Evolutionary conservation across 2,113 vertebrate species (phyloP).

Genomic region (Percina caprodes): DNA sequence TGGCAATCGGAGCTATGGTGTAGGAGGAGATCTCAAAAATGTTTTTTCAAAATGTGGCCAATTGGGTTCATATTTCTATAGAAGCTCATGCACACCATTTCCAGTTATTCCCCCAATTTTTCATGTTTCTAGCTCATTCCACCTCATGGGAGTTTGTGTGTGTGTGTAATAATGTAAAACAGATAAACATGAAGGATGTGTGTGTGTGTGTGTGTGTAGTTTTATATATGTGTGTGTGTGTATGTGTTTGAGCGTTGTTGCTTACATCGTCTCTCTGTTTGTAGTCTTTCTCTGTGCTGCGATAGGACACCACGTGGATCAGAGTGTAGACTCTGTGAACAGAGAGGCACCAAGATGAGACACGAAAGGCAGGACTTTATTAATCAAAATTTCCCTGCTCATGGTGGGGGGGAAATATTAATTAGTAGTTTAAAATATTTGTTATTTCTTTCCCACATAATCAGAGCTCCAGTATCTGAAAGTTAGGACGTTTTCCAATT

Average conservation of each 20-base stretch:
- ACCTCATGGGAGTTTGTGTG: too few species aligned
- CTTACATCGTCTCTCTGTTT: constrained; percentile 68
- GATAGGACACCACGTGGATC: constrained; percentile 85
- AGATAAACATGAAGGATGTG: not conserved
- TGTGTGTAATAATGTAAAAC: too few species aligned
- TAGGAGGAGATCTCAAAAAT: too few species aligned
- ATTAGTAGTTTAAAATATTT: not conserved
- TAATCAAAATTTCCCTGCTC: not conserved
- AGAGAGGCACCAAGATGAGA: constrained; percentile 29
- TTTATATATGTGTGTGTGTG: not conserved
- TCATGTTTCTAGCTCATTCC: too few species aligned
- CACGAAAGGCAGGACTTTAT: not conserved
- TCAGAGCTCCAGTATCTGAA: not conserved
- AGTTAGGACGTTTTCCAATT: not conserved
- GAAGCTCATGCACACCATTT: too few species aligned
- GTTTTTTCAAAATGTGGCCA: too few species aligned
- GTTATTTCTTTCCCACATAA: not conserved
- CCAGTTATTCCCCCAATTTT: too few species aligned
- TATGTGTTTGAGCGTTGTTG: constrained; percentile 4
- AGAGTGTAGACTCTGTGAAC: constrained; percentile 84
- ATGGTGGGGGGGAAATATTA: not conserved
- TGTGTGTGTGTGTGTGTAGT: not conserved
- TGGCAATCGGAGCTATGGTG: too few species aligned
- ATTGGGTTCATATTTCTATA: too few species aligned
- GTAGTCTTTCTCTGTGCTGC: constrained; percentile 83